Conservation (phyloP, 2,888 invertebrate genomes). For the Aelia acuminata region DNA sequence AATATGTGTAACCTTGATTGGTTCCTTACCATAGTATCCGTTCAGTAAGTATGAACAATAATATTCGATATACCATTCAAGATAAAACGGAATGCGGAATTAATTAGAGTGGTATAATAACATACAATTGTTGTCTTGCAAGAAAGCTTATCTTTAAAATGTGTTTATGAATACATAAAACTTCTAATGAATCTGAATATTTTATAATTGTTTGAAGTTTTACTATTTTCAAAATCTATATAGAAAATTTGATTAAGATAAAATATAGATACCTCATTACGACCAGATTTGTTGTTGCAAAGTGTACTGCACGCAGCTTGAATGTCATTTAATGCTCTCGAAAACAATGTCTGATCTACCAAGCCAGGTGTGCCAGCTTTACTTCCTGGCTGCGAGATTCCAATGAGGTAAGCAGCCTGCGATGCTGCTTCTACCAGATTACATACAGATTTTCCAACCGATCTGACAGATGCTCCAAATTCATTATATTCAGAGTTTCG, state of each 20-base stretch:
- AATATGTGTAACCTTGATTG: too few species aligned
- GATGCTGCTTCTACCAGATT: constrained; percentile 93
- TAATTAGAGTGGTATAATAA: too few species aligned
- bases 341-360: constrained; percentile 89
- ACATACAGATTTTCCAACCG: constrained; percentile 89
- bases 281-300: constrained; percentile 66
- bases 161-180: not conserved
- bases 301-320: constrained; percentile 88
- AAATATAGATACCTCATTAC: constrained; percentile 61
- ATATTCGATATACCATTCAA: not conserved
- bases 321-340: constrained; percentile 91
- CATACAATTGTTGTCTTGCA: too few species aligned
- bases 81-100: not conserved
- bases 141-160: not conserved
- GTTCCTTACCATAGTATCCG: too few species aligned
- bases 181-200: too few species aligned
- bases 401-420: constrained; percentile 95
- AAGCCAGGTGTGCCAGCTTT: constrained; percentile 90
- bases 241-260: not conserved
- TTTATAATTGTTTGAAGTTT: not conserved
- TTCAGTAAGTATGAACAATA: too few species aligned
- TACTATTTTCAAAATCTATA: not conserved
- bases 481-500: constrained; percentile 88
- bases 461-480: constrained; percentile 86
- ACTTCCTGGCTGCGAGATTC: constrained; percentile 91